Evolutionary conservation across 2,797 vertebrate genomes (phyloP).

Genomic region (Scolopax rusticola): DNA sequence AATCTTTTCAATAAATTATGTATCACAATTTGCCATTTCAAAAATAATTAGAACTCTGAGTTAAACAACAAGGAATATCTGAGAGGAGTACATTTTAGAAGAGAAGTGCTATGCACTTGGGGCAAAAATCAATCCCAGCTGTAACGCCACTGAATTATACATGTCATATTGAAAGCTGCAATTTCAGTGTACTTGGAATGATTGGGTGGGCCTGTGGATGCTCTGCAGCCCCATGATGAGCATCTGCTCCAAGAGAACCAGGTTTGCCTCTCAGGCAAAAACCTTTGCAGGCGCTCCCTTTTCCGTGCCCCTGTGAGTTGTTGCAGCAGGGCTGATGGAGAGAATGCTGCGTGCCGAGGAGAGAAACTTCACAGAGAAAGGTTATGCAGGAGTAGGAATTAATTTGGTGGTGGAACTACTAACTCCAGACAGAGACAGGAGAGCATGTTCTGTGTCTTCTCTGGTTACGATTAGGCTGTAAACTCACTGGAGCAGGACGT

Average conservation of each 20-base stretch:
- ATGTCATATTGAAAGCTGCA: neutral
- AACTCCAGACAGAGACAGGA: neutral
- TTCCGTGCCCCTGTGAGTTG: neutral
- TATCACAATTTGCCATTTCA: constrained; percentile 39
- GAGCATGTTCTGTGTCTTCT: constrained; percentile 22
- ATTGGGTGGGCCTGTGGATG: neutral
- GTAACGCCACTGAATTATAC: constrained; percentile 22
- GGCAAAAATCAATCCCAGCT: constrained; percentile 34
- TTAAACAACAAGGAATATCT: constrained; percentile 44
- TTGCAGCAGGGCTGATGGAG: neutral
- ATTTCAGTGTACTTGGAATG: neutral
- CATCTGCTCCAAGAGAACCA: neutral
- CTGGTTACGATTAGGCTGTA: neutral
- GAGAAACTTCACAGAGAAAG: neutral
- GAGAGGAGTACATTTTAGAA: constrained; percentile 15
- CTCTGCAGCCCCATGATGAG: neutral
- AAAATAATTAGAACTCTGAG: constrained; percentile 45
- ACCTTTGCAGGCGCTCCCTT: neutral
- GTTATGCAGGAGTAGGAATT: neutral
- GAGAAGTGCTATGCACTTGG: constrained; percentile 4
- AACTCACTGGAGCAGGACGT: constrained; percentile 27
- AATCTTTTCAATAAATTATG: constrained; percentile 64
- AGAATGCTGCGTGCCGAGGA: rapidly evolving
- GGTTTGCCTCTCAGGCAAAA: neutral
- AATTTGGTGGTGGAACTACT: neutral